Percentiles rank a stretch among this genome's conserved stretches.
Conservation (phyloP, 2,113 vertebrate genomes). For the Microcebus lehilahytsara region DNA sequence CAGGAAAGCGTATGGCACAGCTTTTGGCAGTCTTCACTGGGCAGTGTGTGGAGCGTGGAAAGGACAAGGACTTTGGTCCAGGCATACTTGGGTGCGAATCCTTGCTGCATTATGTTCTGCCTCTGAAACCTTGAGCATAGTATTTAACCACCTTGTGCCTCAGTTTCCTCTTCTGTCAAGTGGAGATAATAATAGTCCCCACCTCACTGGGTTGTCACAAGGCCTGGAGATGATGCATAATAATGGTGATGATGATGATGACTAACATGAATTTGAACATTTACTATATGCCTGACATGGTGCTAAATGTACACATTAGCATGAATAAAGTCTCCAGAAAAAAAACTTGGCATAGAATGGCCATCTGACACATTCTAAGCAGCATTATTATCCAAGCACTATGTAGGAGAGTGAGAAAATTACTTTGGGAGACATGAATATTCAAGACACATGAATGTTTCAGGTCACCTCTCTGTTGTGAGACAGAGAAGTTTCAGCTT, state of each 20-base stretch:
- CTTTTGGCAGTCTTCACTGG: neutral
- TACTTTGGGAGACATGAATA: neutral
- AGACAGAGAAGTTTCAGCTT: neutral
- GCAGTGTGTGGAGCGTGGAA: accelerated
- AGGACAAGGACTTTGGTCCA: neutral
- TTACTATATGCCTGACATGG: neutral
- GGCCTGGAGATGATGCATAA: neutral
- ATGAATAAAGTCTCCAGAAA: neutral
- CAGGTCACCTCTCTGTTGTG: neutral
- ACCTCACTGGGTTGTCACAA: neutral
- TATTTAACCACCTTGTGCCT: neutral
- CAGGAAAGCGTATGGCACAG: neutral
- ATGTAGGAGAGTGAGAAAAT: neutral
- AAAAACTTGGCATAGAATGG: neutral
- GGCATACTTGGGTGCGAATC: neutral
- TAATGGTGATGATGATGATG: neutral
- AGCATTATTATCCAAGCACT: neutral
- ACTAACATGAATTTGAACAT: neutral
- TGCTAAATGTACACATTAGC: neutral
- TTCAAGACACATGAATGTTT: neutral
- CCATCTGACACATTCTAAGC: neutral
- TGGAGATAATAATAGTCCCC: neutral
- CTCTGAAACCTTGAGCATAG: neutral
- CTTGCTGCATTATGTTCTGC: neutral
- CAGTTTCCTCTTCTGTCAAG: neutral